Evolutionary conservation across 2,888 invertebrate species (phyloP).

Genomic region (Rhagonycha fulva): DNA sequence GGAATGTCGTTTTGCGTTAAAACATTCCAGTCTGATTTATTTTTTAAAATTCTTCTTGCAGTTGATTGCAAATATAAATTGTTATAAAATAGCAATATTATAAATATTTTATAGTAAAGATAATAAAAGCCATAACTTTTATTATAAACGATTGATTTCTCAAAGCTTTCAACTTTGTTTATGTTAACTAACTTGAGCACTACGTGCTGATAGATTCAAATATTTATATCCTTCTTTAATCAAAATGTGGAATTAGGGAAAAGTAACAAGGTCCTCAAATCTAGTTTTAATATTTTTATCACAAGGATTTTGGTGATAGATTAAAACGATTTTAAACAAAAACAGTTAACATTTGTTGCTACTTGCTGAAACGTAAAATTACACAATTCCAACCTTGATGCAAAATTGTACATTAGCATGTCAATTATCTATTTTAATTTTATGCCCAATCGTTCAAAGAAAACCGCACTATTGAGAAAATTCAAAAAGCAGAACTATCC

Average conservation of each 20-base stretch:
- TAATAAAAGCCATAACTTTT: neutral
- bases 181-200: neutral
- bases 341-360: neutral
- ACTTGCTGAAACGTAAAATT: conserved; percentile 3
- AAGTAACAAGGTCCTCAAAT: neutral
- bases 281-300: neutral
- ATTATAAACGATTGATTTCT: neutral
- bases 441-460: neutral
- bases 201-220: neutral
- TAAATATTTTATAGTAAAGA: neutral
- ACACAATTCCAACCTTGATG: neutral
- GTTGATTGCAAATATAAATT: neutral
- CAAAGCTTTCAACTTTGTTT: neutral
- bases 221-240: neutral
- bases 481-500: neutral
- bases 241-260: neutral
- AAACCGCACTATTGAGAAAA: neutral
- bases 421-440: neutral
- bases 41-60: neutral
- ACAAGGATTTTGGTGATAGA: neutral
- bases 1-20: neutral
- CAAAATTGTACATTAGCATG: neutral
- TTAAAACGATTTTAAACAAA: neutral
- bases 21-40: neutral
- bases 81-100: neutral